These are phyloP conservation scores for Plecturocebus donacophilus DNA, from an alignment of 2,113 vertebrate species.

Conservation along the genomic window DNA sequence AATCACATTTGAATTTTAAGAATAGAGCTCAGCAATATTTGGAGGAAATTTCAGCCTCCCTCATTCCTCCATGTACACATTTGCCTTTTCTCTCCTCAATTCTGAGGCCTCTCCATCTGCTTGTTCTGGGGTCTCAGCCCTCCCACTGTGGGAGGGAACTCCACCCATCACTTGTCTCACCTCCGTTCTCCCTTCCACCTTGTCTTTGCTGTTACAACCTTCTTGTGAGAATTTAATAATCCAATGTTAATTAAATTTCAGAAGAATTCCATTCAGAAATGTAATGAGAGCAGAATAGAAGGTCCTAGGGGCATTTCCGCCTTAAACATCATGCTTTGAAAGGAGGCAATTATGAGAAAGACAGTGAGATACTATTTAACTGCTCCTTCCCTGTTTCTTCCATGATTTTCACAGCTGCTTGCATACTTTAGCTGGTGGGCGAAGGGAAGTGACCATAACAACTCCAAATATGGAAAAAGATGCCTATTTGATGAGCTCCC, in stretches of 20 bases:
- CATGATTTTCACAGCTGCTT: not conserved
- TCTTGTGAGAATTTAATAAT: not conserved
- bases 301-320: not conserved
- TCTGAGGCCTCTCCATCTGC: not conserved
- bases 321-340: not conserved
- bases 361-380: not conserved
- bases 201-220: not conserved
- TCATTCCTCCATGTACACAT: not conserved
- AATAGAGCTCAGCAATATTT: not conserved
- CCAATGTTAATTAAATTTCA: constrained; percentile 17
- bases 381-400: not conserved
- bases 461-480: not conserved
- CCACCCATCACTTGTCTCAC: not conserved
- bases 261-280: constrained; percentile 22
- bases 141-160: not conserved
- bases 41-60: not conserved
- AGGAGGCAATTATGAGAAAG: not conserved
- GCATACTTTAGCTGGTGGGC: not conserved
- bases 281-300: not conserved
- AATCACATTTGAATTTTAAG: not conserved
- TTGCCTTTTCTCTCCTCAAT: not conserved
- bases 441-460: not conserved
- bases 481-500: not conserved
- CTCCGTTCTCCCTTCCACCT: not conserved
- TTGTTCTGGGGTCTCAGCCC: not conserved